Base-by-base conservation (phyloP, 2,113 vertebrate genomes). In the Microtus ochrogaster region DNA sequence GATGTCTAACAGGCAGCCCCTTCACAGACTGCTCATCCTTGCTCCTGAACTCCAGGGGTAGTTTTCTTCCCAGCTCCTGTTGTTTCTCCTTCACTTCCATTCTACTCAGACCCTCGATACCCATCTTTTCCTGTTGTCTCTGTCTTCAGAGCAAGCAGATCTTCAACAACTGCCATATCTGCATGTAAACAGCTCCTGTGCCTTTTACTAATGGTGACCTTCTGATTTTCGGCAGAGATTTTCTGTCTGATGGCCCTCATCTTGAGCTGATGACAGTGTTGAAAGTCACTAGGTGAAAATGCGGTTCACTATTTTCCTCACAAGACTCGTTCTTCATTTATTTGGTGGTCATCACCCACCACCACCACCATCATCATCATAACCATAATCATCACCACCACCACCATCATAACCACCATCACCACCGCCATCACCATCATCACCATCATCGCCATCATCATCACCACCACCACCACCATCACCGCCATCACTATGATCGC, bases 391-490 rank as follows among this genome's bases (percentile, higher is more conserved):
- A 65, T 3, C 24, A 65, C 9, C 2, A 65, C 8, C 7, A 65
- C 9, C 24, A 63, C 0, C 8, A 3, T 0, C 61, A 63, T 0
- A 24, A 63, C 0, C 22, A 65, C 2, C 24, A 65, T 0, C 61
- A 26, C 0, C 7, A 26, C 2, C 22, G 26, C 0, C 61, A 63
- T 8, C 8, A 63, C 2, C 7, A 2, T 0, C 7, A 63, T 24
- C 19, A 63, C 7, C 61, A 3, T 0, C 8, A 24, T 3, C 22
- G 10, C 7, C 21, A 7, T 0, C 21, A 63, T 3, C 61, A 24
- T 1, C 22, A 63, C 0, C 22, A 63, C 0, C 7, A 63, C 0
- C 8, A 26, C 2, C 7, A 26, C 0, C 22, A 24, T 0, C n/a
- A n/a, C n/a, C 22, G 24, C 1, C 22, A 26, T 44, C 44, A 44